Conservation (phyloP, 2,113 vertebrate species). For the Grammomys surdaster region DNA sequence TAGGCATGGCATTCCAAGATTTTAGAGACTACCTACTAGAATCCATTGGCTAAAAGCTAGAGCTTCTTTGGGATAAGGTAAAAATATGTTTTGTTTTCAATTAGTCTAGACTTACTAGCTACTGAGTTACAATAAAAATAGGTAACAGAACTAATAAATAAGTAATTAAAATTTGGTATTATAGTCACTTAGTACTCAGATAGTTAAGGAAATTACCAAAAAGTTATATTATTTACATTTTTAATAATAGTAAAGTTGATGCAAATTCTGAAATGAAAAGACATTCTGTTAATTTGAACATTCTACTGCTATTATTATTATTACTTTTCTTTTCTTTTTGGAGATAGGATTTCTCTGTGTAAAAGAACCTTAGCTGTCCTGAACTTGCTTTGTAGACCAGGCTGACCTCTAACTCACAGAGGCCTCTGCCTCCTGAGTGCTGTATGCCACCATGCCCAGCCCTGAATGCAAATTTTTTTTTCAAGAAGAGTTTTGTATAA, state of each 20-base stretch:
- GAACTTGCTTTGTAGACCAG: background rate
- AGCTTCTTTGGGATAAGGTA: slow-evolving; percentile 8
- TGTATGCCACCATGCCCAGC: background rate
- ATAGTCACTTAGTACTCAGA: slow-evolving; percentile 24
- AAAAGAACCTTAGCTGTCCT: background rate
- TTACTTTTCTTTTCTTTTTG: background rate
- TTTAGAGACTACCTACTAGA: slow-evolving; percentile 30
- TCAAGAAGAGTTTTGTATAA: slow-evolving; percentile 28
- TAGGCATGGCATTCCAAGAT: background rate
- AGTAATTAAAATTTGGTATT: slow-evolving; percentile 20
- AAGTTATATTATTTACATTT: slow-evolving; percentile 56
- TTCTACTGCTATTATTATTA: too few relatives aligned
- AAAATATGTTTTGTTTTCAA: slow-evolving; percentile 56
- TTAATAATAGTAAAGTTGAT: slow-evolving; percentile 25
- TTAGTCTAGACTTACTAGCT: background rate
- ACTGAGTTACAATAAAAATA: slow-evolving; percentile 30
- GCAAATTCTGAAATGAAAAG: background rate
- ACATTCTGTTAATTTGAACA: slow-evolving; percentile 42
- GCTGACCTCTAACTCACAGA: background rate
- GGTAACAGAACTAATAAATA: slow-evolving; percentile 19
- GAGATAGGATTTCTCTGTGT: background rate
- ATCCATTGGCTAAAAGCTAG: background rate
- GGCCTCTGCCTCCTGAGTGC: background rate
- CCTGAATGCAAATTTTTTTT: background rate
- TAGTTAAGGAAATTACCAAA: slow-evolving; percentile 20